Conservation (phyloP, 2,113 vertebrate species). For the Hemiprocne comata region DNA sequence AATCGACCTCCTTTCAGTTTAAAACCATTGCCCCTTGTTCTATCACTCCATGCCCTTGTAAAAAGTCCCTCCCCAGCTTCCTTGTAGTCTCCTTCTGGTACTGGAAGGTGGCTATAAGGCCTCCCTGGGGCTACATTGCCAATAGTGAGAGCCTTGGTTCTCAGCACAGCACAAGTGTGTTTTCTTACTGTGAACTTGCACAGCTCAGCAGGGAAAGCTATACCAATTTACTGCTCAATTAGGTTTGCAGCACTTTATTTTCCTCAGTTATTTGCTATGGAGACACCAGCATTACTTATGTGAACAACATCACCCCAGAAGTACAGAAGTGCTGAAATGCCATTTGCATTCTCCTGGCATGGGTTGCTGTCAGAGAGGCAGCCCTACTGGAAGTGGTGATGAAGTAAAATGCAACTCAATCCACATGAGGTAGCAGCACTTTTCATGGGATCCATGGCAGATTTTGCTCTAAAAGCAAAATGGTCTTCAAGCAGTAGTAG, state of each 20-base stretch:
- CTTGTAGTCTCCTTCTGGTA: too few relatives aligned
- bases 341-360: neutral
- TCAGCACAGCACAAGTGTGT: neutral
- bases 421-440: neutral
- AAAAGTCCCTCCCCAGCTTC: too few relatives aligned
- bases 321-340: neutral
- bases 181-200: neutral
- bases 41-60: too few relatives aligned
- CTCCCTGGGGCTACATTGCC: neutral
- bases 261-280: neutral
- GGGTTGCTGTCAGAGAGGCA: neutral
- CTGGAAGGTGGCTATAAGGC: too few relatives aligned
- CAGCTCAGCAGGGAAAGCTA: neutral
- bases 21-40: too few relatives aligned
- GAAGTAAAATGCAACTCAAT: neutral
- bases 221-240: neutral
- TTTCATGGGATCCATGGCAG: neutral
- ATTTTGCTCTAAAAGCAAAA: neutral
- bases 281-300: neutral
- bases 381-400: neutral
- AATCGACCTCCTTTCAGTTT: too few relatives aligned
- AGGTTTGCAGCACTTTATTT: neutral
- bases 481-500: neutral
- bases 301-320: neutral
- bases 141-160: neutral